Conservation (phyloP, 1,140 invertebrate genomes). For the Eurosta solidaginis region DNA sequence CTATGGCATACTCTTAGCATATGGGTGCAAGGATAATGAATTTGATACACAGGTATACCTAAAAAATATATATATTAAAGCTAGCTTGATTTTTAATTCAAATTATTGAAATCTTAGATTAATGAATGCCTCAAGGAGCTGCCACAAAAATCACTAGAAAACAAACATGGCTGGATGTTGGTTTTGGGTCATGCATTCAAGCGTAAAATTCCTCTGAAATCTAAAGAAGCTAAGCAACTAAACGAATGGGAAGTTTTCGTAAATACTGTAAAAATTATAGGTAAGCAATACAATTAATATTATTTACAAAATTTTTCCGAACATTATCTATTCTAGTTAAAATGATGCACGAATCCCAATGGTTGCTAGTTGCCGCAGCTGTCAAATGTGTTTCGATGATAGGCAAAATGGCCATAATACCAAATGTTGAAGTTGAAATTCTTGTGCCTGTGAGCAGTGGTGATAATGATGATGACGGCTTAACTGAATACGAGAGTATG, state of each 20-base stretch:
- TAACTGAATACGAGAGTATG: slow-evolving; percentile 48
- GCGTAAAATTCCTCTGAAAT: slow-evolving; percentile 39
- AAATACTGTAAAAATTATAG: slow-evolving; percentile 48
- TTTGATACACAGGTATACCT: slow-evolving; percentile 44
- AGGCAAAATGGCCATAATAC: slow-evolving; percentile 52
- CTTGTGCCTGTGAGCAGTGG: slow-evolving; percentile 38
- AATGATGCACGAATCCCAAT: slow-evolving; percentile 52
- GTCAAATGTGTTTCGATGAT: slow-evolving; percentile 58
- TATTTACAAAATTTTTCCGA: not conserved
- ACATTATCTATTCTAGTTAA: slow-evolving; percentile 39
- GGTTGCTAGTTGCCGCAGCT: slow-evolving; percentile 54
- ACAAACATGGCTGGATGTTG: slow-evolving; percentile 55
- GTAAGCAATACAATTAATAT: slow-evolving; percentile 31
- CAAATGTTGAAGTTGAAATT: slow-evolving; percentile 53
- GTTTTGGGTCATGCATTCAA: slow-evolving; percentile 54
- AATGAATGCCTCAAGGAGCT: slow-evolving; percentile 45
- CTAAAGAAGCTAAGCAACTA: slow-evolving; percentile 40
- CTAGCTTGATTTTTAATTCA: not conserved
- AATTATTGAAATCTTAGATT: slow-evolving; percentile 34
- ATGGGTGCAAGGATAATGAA: slow-evolving; percentile 45
- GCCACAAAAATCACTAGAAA: slow-evolving; percentile 50
- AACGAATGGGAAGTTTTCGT: slow-evolving; percentile 48
- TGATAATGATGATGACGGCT: slow-evolving; percentile 45
- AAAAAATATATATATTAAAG: not conserved
- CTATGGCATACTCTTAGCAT: slow-evolving; percentile 53